phyloP scores from a whole-genome alignment of 1,140 invertebrate species.

The Drosophila nebulosa region DNA sequence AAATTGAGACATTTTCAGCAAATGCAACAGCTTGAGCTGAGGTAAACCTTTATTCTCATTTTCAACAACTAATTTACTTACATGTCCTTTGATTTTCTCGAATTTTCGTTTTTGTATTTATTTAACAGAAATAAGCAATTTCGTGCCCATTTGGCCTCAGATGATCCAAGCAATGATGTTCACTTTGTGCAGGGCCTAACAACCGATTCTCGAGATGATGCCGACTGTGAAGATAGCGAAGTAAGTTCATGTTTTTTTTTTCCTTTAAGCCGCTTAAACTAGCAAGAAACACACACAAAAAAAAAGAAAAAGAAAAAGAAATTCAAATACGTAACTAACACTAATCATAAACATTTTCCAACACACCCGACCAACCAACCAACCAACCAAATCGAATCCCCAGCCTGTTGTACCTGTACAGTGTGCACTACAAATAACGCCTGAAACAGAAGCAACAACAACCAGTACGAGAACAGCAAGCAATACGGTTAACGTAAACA shows the following conservation, averaged over 20 bases:
- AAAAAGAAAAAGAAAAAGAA: background rate
- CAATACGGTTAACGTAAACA: slow-evolving; percentile 15
- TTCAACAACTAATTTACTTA: background rate
- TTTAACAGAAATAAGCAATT: slow-evolving; percentile 87
- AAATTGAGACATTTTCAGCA: slow-evolving; percentile 90
- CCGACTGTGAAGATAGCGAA: slow-evolving; percentile 73
- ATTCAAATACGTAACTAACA: slow-evolving; percentile 38
- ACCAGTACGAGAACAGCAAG: slow-evolving; percentile 7
- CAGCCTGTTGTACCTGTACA: slow-evolving; percentile 43
- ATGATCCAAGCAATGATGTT: slow-evolving; percentile 83
- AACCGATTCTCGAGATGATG: slow-evolving; percentile 48
- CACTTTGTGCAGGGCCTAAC: slow-evolving; percentile 72
- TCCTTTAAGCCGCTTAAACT: too few relatives aligned
- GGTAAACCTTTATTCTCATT: slow-evolving; percentile 71
- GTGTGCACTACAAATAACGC: slow-evolving; percentile 44
- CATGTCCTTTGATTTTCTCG: background rate
- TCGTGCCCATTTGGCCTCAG: slow-evolving; percentile 87
- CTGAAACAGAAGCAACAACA: slow-evolving; percentile 29
- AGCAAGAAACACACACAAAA: background rate
- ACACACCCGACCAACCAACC: slow-evolving; percentile 28
- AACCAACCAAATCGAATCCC: slow-evolving; percentile 8
- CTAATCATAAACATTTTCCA: slow-evolving; percentile 61
- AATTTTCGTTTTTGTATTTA: too few relatives aligned
- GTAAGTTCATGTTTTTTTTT: slow-evolving; percentile 23
- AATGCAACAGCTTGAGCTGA: slow-evolving; percentile 86